These are phyloP conservation scores for Oreochromis tanganicae DNA, from an alignment of 2,113 vertebrate genomes.

Conservation along the genomic window DNA sequence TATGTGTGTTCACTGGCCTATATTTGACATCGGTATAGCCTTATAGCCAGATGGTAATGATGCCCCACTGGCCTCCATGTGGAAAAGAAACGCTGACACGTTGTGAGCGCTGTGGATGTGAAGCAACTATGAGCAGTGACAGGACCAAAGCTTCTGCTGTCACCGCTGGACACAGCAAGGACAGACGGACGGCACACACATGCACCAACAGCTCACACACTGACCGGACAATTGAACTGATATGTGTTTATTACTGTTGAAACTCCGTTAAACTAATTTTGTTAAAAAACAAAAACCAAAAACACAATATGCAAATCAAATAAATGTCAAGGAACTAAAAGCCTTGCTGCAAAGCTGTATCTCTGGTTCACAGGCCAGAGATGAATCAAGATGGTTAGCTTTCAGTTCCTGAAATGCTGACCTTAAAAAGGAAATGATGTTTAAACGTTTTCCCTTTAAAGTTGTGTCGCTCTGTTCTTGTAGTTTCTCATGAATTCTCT, in stretches of 20 bases:
- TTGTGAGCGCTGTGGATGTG: constrained; percentile 39
- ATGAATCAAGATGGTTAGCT: neutral
- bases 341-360: neutral
- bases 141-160: constrained; percentile 57
- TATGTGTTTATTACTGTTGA: neutral
- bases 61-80: constrained; percentile 48
- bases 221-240: neutral
- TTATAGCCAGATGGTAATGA: constrained; percentile 62
- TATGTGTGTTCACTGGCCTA: constrained; percentile 46
- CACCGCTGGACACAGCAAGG: constrained; percentile 44
- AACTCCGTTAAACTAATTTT: neutral
- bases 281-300: neutral
- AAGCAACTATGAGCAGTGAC: constrained; percentile 49
- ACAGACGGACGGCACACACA: neutral
- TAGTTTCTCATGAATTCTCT: neutral
- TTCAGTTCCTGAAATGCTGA: neutral
- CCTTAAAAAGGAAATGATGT: neutral
- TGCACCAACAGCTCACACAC: neutral
- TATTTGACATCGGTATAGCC: constrained; percentile 54
- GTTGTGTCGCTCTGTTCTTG: neutral
- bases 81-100: constrained; percentile 49
- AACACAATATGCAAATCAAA: neutral
- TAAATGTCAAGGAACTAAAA: neutral
- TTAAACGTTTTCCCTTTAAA: neutral
- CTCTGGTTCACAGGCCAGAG: neutral